Evolutionary conservation across 2,888 invertebrate genomes (phyloP).

Genomic region (Podabrus alpinus): DNA sequence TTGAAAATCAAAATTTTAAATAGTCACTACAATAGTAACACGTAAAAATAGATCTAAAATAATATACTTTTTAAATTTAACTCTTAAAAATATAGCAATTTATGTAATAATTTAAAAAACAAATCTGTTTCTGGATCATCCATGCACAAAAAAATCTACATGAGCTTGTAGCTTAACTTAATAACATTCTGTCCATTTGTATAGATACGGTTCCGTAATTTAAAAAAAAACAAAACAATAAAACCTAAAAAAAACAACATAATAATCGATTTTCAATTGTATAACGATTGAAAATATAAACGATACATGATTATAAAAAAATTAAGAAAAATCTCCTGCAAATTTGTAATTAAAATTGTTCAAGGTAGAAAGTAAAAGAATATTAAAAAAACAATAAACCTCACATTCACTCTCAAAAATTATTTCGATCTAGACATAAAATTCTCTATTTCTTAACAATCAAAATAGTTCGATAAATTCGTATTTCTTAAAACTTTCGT

Average conservation of each 20-base stretch:
- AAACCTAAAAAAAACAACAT: not conserved
- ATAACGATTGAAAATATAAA: not conserved
- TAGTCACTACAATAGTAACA: not conserved
- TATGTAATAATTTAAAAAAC: constrained; percentile 3
- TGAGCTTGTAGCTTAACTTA: not conserved
- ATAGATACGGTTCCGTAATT: not conserved
- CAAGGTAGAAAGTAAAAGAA: not conserved
- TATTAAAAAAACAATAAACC: not conserved
- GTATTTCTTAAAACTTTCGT: not conserved
- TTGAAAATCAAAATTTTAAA: not conserved
- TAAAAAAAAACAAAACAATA: not conserved
- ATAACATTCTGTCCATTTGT: not conserved
- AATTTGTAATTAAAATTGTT: not conserved
- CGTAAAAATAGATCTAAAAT: not conserved
- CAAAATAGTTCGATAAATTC: constrained; percentile 27
- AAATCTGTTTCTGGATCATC: not conserved
- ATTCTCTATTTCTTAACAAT: constrained; percentile 42
- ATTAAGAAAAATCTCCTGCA: not conserved
- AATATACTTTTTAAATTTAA: not conserved
- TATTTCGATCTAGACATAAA: constrained; percentile 39
- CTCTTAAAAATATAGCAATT: not conserved
- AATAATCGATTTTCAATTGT: not conserved
- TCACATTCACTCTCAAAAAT: constrained; percentile 24
- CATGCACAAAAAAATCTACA: not conserved
- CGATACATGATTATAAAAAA: not conserved